Base-by-base conservation (phyloP, 2,888 invertebrate species). In the Eupithecia exiguata region DNA sequence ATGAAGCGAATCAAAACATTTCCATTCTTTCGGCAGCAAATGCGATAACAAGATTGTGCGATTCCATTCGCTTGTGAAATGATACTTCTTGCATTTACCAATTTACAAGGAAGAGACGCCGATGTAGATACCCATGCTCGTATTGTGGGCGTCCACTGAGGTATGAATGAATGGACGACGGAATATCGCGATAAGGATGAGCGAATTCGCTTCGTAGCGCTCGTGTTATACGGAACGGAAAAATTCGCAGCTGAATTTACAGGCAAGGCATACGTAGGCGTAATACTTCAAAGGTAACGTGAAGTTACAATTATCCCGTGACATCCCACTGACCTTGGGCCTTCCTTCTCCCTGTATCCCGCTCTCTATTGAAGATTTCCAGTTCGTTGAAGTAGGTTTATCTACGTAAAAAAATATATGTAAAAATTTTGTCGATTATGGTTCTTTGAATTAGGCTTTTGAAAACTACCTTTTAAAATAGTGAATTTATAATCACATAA, bases 141-240 rank as follows among this genome's bases (percentile, higher is more conserved):
- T 69, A 69, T 70, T 67, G 69, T 71, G 69, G 66, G 40, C 68
- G 62, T 30, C 38, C 68, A 74, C n/a, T 71, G 40, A 65, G 49
- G 53, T 65, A 69, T 36, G 68, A 69, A 25, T 43, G 30, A 69
- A 40, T 61, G 74, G 67, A 68, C 68, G 69, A 61, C 72, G 68
- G 70, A 69, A 72, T 68, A 65, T 68, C 63, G 65, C 25, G 62
- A 69, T 71, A 62, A 69, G 65, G 70, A 71, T 65, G 69, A 66
- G 67, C 30, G 43, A 75, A 74, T 68, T 71, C 71, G 70, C 72
- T 76, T 70, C 53, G 67, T 61, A 63, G 67, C 69, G 46, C 67
- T 62, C 40, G 61, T 74, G 62, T 66, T 10, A 67, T 70, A 72
- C 67, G 40, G 36, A 16, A 67, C 43, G 70, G 68, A 53, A 25